These are phyloP conservation scores for Harlomillsia oculata DNA, from an alignment of 1,140 invertebrate genomes.

Conservation along the genomic window DNA sequence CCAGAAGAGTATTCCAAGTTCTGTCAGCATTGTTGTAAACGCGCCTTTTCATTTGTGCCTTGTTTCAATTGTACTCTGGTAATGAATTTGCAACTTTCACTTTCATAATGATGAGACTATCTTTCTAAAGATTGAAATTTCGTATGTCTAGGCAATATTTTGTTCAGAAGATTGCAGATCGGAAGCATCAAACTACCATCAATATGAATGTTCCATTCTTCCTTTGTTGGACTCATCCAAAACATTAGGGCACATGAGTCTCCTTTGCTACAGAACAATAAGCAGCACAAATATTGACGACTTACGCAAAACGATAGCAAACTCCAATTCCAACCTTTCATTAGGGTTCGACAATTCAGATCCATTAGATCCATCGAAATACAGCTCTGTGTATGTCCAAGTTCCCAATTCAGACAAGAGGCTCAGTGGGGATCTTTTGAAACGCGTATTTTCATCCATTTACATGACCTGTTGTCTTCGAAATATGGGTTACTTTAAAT, in stretches of 20 bases:
- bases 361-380: conserved; percentile 40
- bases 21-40: conserved; percentile 47
- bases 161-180: conserved; percentile 46
- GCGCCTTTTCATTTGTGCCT: conserved; percentile 38
- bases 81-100: conserved; percentile 4
- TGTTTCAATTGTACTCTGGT: conserved; percentile 38
- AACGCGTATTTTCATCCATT: conserved; percentile 45
- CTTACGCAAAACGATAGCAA: neutral
- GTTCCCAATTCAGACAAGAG: conserved; percentile 44
- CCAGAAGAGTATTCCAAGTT: conserved; percentile 41
- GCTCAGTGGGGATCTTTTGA: conserved; percentile 45
- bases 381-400: conserved; percentile 41
- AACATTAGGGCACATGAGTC: conserved; percentile 41
- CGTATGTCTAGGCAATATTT: conserved; percentile 40
- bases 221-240: conserved; percentile 40
- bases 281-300: conserved; percentile 38
- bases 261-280: conserved; percentile 47
- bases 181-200: conserved; percentile 44
- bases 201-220: conserved; percentile 47
- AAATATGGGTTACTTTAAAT: conserved; percentile 38
- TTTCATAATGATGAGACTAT: conserved; percentile 19
- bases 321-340: neutral
- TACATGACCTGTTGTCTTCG: conserved; percentile 47
- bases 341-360: conserved; percentile 12
- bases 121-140: neutral